Evolutionary conservation across 1,140 invertebrate species (phyloP).

Genomic region (Meloidogyne chitwoodi): DNA sequence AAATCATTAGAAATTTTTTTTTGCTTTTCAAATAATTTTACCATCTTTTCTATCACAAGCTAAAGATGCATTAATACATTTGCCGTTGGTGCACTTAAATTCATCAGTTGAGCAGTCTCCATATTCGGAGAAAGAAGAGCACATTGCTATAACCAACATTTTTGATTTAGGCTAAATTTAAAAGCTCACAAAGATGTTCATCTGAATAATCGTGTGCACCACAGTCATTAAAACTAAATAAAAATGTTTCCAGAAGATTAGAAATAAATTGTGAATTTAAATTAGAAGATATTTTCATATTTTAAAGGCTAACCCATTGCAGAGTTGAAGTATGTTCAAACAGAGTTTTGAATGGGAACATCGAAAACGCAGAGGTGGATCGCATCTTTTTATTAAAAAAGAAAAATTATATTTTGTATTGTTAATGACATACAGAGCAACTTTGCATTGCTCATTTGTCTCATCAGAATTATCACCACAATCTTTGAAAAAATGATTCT

Average conservation of each 20-base stretch:
- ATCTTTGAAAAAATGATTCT: conserved; percentile 48
- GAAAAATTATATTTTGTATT: too few relatives aligned
- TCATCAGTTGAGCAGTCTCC: conserved; percentile 62
- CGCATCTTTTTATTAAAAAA: conserved; percentile 22
- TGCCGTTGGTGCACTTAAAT: conserved; percentile 69
- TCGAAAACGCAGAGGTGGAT: conserved; percentile 56
- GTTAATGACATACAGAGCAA: conserved; percentile 14
- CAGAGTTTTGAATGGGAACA: conserved; percentile 55
- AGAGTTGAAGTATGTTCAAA: conserved; percentile 54
- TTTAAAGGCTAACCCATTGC: conserved; percentile 37
- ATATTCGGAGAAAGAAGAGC: conserved; percentile 59
- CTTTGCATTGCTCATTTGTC: conserved; percentile 51
- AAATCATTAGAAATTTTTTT: background rate
- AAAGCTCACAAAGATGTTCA: conserved; percentile 30
- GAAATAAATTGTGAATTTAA: background rate
- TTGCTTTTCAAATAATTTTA: background rate
- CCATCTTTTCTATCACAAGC: conserved; percentile 85
- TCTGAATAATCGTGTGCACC: conserved; percentile 53
- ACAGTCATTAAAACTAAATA: conserved; percentile 46
- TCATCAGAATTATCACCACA: conserved; percentile 59
- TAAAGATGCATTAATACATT: conserved; percentile 85
- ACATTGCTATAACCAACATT: conserved; percentile 36
- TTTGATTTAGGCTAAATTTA: background rate
- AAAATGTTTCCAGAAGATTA: too few relatives aligned
- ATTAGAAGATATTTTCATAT: background rate